Conservation (phyloP, 2,113 vertebrate genomes). For the Anhinga anhinga region DNA sequence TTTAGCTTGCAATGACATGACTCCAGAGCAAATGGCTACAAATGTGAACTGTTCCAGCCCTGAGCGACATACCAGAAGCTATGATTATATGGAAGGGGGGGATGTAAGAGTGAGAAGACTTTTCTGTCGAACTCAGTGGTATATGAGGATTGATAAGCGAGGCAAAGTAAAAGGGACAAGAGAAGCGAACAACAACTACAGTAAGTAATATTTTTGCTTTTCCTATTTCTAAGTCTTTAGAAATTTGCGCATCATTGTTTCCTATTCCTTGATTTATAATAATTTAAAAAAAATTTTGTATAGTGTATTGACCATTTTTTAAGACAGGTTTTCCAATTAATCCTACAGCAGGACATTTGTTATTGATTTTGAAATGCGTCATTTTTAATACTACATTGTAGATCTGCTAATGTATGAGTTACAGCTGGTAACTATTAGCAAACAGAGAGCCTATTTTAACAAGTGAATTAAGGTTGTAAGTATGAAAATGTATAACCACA, state of each 20-base stretch:
- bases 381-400: constrained; percentile 60
- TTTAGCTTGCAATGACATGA: constrained; percentile 92
- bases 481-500: constrained; percentile 36
- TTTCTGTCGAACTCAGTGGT: constrained; percentile 97
- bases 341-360: constrained; percentile 53
- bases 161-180: constrained; percentile 95
- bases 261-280: not conserved
- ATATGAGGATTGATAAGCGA: constrained; percentile 92
- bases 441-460: constrained; percentile 58
- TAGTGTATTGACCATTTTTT: not conserved
- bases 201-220: constrained; percentile 81
- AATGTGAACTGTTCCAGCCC: constrained; percentile 96
- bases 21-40: constrained; percentile 91
- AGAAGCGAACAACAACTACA: constrained; percentile 93
- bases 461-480: constrained; percentile 65
- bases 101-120: constrained; percentile 96
- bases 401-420: constrained; percentile 61
- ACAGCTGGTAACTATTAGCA: constrained; percentile 68
- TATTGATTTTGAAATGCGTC: constrained; percentile 63
- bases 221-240: not conserved
- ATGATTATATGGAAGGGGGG: constrained; percentile 99
- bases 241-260: not conserved
- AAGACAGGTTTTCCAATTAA: constrained; percentile 15
- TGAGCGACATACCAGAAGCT: constrained; percentile 94
- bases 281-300: not conserved